A percentile compares a stretch with the other conserved stretches of the same genome.
phyloP scores from a whole-genome alignment of 2,113 vertebrate species.

The Amphiprion percula region DNA sequence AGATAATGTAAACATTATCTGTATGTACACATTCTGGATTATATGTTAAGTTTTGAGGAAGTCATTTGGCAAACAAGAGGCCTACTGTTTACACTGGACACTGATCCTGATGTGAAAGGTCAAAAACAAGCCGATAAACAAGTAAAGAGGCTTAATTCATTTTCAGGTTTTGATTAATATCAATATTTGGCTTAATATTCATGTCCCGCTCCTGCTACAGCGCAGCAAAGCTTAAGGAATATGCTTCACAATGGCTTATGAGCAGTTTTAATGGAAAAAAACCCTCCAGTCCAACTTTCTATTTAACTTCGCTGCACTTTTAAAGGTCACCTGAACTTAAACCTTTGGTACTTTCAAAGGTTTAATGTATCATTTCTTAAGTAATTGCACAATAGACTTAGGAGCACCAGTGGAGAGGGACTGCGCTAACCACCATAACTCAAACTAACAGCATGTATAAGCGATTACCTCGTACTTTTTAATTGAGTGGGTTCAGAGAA shows the following conservation, averaged over 20 bases:
- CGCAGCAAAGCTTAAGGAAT: slow-evolving; percentile 15
- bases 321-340: slow-evolving; percentile 68
- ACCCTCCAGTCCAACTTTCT: slow-evolving; percentile 19
- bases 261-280: slow-evolving; percentile 28
- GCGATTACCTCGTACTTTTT: slow-evolving; percentile 80
- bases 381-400: slow-evolving; percentile 56
- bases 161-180: slow-evolving; percentile 64
- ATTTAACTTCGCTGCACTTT: slow-evolving; percentile 57
- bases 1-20: too few species aligned
- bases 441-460: slow-evolving; percentile 71
- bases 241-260: not conserved
- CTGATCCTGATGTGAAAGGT: slow-evolving; percentile 20
- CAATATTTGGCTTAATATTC: slow-evolving; percentile 48
- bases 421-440: slow-evolving; percentile 71
- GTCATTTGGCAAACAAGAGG: not conserved
- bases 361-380: slow-evolving; percentile 68
- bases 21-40: too few species aligned
- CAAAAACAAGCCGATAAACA: slow-evolving; percentile 57
- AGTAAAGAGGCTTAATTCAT: slow-evolving; percentile 66
- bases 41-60: too few species aligned
- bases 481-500: slow-evolving; percentile 81
- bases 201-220: slow-evolving; percentile 18
- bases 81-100: not conserved
- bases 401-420: slow-evolving; percentile 15
- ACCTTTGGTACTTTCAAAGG: slow-evolving; percentile 41